Percentiles rank a stretch among this genome's conserved stretches.
Evolutionary conservation across 2,888 invertebrate genomes (phyloP).

Genomic region (Adelognathus sp.): DNA sequence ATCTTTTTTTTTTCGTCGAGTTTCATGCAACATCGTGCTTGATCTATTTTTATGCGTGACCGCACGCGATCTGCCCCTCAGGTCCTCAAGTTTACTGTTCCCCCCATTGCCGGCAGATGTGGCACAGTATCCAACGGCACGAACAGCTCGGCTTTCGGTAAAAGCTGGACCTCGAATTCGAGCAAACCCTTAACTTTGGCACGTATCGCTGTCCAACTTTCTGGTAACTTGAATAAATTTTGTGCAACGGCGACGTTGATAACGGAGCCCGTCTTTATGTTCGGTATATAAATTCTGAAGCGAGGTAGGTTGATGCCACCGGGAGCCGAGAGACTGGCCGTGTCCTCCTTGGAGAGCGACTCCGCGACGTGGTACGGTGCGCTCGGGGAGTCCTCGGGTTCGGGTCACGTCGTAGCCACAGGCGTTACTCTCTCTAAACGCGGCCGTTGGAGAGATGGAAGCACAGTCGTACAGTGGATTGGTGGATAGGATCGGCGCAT

Average conservation of each 20-base stretch:
- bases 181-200: conserved; percentile 31
- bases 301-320: conserved; percentile 56
- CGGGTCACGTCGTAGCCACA: conserved; percentile 51
- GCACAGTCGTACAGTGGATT: background rate
- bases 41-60: conserved; percentile 16
- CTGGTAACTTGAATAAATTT: conserved; percentile 54
- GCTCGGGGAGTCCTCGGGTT: conserved; percentile 33
- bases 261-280: conserved; percentile 27
- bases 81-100: background rate
- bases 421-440: conserved; percentile 44
- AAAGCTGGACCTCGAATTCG: conserved; percentile 25
- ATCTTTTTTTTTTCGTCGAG: background rate
- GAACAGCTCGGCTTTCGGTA: conserved; percentile 20
- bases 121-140: conserved; percentile 45
- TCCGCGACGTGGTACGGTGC: conserved; percentile 28
- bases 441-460: conserved; percentile 18
- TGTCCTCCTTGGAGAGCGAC: conserved; percentile 63
- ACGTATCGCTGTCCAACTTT: conserved; percentile 55
- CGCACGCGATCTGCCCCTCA: conserved; percentile 2
- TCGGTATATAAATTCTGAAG: conserved; percentile 53
- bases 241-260: conserved; percentile 54
- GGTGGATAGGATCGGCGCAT: conserved; percentile 8
- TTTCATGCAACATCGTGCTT: background rate
- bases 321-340: conserved; percentile 44
- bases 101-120: conserved; percentile 6